Evolutionary conservation across 37 sponge, comb jelly and placozoan species (phyloP).

Genomic region (Aplysina aerophoba): DNA sequence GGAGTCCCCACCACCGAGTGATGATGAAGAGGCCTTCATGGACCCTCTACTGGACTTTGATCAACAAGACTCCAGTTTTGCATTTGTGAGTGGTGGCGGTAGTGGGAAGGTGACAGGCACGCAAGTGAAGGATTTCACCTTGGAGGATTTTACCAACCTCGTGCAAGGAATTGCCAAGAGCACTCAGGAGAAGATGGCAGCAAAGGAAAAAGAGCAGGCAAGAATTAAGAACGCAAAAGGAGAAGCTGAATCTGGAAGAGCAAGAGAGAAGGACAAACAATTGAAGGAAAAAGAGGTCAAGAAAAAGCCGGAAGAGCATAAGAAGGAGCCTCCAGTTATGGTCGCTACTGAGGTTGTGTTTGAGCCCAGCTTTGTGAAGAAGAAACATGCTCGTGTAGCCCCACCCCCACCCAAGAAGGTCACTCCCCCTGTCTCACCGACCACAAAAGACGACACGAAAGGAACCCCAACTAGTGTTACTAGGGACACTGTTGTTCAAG

Average conservation of each 20-base stretch:
- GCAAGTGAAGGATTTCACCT: background rate
- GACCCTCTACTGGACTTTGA: conserved; percentile 19
- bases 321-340: background rate
- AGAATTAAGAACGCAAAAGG: background rate
- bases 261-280: background rate
- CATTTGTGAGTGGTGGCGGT: too few species aligned
- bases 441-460: background rate
- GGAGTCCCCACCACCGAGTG: conserved; percentile 9
- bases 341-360: background rate
- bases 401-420: background rate
- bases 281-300: background rate
- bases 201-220: background rate
- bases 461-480: background rate
- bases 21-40: conserved; percentile 1
- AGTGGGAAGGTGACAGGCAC: background rate
- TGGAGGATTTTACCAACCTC: conserved; percentile 11
- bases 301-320: background rate
- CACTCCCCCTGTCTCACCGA: background rate
- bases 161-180: background rate
- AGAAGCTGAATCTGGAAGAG: background rate
- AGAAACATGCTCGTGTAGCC: background rate
- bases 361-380: conserved; percentile 16
- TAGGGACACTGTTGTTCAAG: background rate
- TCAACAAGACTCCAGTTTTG: background rate
- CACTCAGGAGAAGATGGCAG: background rate